Conservation (phyloP, 92 coral and sea anemone genomes). For the Heliopora coerulea region DNA sequence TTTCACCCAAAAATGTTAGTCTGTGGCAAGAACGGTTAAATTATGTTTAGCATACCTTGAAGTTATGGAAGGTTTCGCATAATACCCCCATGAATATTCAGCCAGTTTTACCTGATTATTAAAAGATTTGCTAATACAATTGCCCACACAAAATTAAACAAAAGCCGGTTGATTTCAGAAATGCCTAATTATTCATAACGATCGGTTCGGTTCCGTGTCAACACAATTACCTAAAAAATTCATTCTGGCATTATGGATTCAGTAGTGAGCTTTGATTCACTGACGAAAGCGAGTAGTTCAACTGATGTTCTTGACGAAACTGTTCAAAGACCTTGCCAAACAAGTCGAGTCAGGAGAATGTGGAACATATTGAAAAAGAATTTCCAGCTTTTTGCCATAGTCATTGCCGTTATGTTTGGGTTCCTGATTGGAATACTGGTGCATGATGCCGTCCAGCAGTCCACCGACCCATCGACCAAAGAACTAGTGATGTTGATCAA, state of each 20-base stretch:
- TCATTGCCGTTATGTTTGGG: constrained; percentile 64
- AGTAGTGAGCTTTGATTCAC: background rate
- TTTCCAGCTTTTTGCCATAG: constrained; percentile 63
- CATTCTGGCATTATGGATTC: constrained; percentile 8
- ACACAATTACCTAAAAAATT: background rate
- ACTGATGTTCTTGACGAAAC: constrained; percentile 6
- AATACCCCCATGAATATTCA: too few relatives aligned
- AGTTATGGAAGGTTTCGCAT: too few relatives aligned
- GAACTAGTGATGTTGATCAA: constrained; percentile 72
- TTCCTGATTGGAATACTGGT: constrained; percentile 68
- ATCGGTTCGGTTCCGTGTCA: too few relatives aligned
- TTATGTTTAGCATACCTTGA: too few relatives aligned
- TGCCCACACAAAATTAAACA: background rate
- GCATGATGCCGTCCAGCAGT: constrained; percentile 66
- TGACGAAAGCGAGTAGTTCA: background rate
- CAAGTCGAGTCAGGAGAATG: background rate
- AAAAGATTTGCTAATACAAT: background rate
- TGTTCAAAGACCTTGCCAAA: constrained; percentile 4
- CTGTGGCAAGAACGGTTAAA: too few relatives aligned
- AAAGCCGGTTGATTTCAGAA: too few relatives aligned
- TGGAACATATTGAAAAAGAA: constrained; percentile 12
- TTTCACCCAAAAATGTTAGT: too few relatives aligned
- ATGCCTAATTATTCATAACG: too few relatives aligned
- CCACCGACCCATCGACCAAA: constrained; percentile 56
- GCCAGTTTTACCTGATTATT: background rate